These are phyloP conservation scores for Apeira syringaria DNA, from an alignment of 2,888 invertebrate species.

Conservation along the genomic window DNA sequence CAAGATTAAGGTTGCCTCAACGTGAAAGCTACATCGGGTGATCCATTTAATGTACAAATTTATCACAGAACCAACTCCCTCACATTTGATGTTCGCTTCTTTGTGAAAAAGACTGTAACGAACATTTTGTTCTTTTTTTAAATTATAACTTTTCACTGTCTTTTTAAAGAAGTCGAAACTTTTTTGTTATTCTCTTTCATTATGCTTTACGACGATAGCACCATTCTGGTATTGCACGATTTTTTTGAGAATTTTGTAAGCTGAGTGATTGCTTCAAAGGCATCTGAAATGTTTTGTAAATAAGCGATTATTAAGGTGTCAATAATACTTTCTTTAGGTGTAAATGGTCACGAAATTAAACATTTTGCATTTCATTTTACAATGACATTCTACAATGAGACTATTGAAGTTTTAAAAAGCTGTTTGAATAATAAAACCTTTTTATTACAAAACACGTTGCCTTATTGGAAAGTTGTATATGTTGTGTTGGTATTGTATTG, in stretches of 20 bases:
- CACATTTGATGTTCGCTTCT: conserved; percentile 17
- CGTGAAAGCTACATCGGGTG: conserved; percentile 27
- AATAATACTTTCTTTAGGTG: conserved; percentile 1
- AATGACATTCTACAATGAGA: too few species aligned
- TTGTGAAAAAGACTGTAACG: conserved; percentile 8
- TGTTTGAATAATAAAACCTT: too few species aligned
- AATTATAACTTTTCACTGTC: neutral
- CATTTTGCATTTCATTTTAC: neutral
- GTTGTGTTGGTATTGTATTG: too few species aligned
- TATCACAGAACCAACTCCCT: conserved; percentile 19
- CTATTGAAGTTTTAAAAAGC: too few species aligned
- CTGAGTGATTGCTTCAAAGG: neutral
- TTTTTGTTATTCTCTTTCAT: neutral
- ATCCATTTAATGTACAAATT: conserved; percentile 14
- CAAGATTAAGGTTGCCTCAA: too few species aligned
- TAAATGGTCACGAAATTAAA: neutral
- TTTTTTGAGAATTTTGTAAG: neutral
- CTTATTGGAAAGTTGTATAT: too few species aligned
- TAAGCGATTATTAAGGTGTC: neutral
- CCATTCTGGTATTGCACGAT: conserved; percentile 1
- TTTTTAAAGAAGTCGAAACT: neutral
- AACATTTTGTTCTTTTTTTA: neutral
- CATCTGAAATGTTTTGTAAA: neutral
- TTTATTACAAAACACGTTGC: too few species aligned
- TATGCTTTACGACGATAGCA: neutral